Evolutionary conservation across 2,113 vertebrate species (phyloP), one percentile per base, ranked within the genome.

Genomic region (Mustelus asterias): DNA sequence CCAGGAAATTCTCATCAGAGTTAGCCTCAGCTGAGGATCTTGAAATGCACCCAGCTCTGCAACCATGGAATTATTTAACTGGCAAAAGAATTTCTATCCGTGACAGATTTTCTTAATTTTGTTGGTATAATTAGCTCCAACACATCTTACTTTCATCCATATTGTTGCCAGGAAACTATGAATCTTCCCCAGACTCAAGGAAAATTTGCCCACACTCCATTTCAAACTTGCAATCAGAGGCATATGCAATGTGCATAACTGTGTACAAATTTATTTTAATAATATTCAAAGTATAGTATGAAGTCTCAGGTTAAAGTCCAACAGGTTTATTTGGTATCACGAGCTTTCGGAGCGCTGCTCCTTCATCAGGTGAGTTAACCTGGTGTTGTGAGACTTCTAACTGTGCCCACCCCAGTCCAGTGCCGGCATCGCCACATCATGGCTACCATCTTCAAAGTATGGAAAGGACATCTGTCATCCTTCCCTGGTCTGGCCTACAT

Each of bases 61-160:
- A 44, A n/a, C 58, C 10, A 70, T 37, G 92, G 92, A 94, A 41
- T 41, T 69, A 94, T 94, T 94, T 76, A 44, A 76, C 24, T 14
- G 11, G 69, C 14, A 48, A 20, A 95, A 63, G 26, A 26, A 72
- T 48, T 95, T 95, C 44, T 72, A 48, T 95, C 70, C 65, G 18
- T 72, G 37, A 33, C 69, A 95, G 67, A 72, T 54, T 95, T 95
- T 95, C 26, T 11, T 95, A 37, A 44, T 95, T 95, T 76, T 70
- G 67, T 44, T 67, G 16, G 70, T 33, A 54, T 72, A 95, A 95
- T 95, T 72, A 29, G 24, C 69, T 95, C 94, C 67, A 95, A 44
- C 69, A 95, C 94, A 72, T 54, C 69, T 94, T 72, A 24, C 14
- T 95, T 95, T 54, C 14, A 48, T 70, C 69, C 20, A 83, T 72